Percentiles rank a stretch among this genome's conserved stretches.
Conservation (phyloP, 2,888 invertebrate species). For the Trissolcus japonicus region DNA sequence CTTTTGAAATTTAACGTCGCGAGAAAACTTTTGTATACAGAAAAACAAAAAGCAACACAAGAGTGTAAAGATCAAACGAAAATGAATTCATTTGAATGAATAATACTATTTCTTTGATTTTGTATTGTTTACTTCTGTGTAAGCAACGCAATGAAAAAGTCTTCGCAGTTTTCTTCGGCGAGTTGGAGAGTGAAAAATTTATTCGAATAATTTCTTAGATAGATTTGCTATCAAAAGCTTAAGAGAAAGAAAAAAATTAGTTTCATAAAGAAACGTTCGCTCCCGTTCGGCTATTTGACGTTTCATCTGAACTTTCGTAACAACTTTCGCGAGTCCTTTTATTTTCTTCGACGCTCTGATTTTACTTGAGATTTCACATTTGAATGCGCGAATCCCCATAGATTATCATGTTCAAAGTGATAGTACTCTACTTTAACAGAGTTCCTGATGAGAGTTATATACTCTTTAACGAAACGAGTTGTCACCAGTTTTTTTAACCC, state of each 20-base stretch:
- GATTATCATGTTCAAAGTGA: constrained; percentile 31
- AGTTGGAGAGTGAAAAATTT: not conserved
- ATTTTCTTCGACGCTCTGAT: constrained; percentile 13
- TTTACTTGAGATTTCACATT: constrained; percentile 34
- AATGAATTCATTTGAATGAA: too few species aligned
- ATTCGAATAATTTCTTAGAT: constrained; percentile 3
- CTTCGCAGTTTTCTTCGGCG: not conserved
- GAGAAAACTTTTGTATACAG: too few species aligned
- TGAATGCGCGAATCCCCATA: constrained; percentile 33
- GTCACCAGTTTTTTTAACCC: constrained; percentile 31
- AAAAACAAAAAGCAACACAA: too few species aligned
- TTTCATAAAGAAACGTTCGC: constrained; percentile 5
- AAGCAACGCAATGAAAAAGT: too few species aligned
- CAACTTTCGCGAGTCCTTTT: constrained; percentile 19
- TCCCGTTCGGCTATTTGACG: constrained; percentile 20
- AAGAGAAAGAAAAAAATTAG: constrained; percentile 3
- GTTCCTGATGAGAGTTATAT: constrained; percentile 26
- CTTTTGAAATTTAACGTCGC: too few species aligned
- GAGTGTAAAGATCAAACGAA: too few species aligned
- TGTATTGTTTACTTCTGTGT: too few species aligned
- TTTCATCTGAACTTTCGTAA: constrained; percentile 27
- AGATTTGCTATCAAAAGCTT: constrained; percentile 2
- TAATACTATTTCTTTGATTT: too few species aligned
- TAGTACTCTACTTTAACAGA: constrained; percentile 17
- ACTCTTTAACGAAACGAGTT: constrained; percentile 51